Evolutionary conservation across 2,797 vertebrate species (phyloP).

Genomic region (Pseudochirops corinnae): DNA sequence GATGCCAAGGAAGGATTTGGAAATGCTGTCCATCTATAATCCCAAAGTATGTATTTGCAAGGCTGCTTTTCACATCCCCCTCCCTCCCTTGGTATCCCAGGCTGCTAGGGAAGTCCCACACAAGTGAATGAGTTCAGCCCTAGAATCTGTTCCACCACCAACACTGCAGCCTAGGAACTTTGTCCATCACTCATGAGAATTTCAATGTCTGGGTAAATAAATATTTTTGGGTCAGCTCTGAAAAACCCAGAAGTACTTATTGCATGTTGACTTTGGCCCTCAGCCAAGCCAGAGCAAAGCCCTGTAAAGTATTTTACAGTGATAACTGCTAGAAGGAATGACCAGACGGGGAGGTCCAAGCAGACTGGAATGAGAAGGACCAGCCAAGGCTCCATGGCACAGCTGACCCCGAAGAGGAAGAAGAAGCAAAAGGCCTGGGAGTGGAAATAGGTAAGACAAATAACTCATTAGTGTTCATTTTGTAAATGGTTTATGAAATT

Average conservation of each 20-base stretch:
- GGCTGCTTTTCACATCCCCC: slow-evolving; percentile 66
- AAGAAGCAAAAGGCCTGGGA: slow-evolving; percentile 3
- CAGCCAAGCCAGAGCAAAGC: slow-evolving; percentile 79
- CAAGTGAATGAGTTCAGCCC: slow-evolving; percentile 66
- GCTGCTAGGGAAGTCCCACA: slow-evolving; percentile 52
- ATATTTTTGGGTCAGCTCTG: slow-evolving; percentile 87
- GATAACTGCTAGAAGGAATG: slow-evolving; percentile 78
- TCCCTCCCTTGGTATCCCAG: slow-evolving; percentile 64
- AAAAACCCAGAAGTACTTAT: slow-evolving; percentile 85
- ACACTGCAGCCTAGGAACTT: slow-evolving; percentile 82
- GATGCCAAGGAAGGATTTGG: slow-evolving; percentile 68
- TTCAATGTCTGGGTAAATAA: slow-evolving; percentile 86
- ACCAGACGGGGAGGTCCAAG: slow-evolving; percentile 71
- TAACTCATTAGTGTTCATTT: slow-evolving; percentile 30
- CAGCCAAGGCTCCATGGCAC: slow-evolving; percentile 56
- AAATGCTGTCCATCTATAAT: slow-evolving; percentile 70
- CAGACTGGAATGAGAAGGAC: slow-evolving; percentile 70
- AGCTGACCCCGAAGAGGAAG: slow-evolving; percentile 65
- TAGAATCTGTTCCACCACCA: slow-evolving; percentile 74
- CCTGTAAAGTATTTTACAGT: slow-evolving; percentile 82
- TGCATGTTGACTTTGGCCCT: slow-evolving; percentile 84
- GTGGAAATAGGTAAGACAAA: slow-evolving; percentile 57
- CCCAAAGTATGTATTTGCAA: slow-evolving; percentile 72
- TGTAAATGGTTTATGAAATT: slow-evolving; percentile 71
- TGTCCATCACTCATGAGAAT: slow-evolving; percentile 86